Evolutionary conservation across 2,113 vertebrate genomes (phyloP).

Genomic region (Sylvietta virens): DNA sequence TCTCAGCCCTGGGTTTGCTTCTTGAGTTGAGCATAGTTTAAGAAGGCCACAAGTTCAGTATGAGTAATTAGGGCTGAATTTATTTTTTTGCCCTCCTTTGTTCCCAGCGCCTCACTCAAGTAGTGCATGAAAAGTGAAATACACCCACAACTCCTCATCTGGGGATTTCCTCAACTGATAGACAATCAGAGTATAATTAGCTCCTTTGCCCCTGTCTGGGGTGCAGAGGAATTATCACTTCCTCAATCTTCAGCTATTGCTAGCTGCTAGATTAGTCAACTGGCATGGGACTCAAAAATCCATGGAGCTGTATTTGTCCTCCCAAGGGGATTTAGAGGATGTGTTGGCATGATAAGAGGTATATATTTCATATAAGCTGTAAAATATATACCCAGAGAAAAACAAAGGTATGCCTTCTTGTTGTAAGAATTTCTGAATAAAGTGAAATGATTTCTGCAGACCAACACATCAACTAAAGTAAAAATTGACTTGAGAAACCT

Average conservation of each 20-base stretch:
- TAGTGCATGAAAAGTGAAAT: constrained; percentile 18
- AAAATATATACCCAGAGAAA: not conserved
- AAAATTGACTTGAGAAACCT: not conserved
- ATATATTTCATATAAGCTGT: not conserved
- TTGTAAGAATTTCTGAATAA: not conserved
- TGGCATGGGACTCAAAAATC: not conserved
- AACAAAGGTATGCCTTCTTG: not conserved
- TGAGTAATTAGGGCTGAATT: constrained; percentile 3
- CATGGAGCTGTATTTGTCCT: not conserved
- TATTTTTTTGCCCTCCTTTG: not conserved
- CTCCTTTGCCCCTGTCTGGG: not conserved
- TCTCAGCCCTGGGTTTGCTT: not conserved
- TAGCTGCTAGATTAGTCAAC: not conserved
- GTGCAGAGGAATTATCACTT: not conserved
- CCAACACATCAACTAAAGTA: not conserved
- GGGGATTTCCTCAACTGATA: constrained; percentile 49
- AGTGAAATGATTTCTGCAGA: not conserved
- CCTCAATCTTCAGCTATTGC: not conserved
- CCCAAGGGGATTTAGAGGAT: not conserved
- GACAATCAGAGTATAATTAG: not conserved
- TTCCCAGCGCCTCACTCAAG: not conserved
- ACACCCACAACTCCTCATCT: constrained; percentile 3
- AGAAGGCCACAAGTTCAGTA: not conserved
- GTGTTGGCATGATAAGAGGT: not conserved
- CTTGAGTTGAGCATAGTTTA: not conserved